Evolutionary conservation across 1,140 invertebrate species (phyloP).

Genomic region (Macrobrachium rosenbergii): DNA sequence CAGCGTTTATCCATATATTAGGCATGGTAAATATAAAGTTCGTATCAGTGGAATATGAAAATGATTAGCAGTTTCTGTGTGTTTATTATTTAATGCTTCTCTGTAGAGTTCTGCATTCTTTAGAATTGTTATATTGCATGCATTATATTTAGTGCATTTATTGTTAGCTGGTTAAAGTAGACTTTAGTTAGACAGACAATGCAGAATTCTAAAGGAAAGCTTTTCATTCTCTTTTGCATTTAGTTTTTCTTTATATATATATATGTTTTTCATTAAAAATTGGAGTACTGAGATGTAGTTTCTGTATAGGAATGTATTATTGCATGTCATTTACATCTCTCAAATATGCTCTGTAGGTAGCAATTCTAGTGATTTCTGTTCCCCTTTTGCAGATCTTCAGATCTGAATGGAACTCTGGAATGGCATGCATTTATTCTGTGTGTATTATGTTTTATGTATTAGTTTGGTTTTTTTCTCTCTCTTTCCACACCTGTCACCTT

Average conservation of each 20-base stretch:
- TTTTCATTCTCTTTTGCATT: background rate
- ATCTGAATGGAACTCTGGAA: slow-evolving; percentile 50
- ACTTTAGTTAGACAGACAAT: too few species aligned
- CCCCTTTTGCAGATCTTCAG: slow-evolving; percentile 27
- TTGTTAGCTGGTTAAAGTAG: too few species aligned
- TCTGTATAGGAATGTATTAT: slow-evolving; percentile 61
- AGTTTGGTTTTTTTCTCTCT: slow-evolving; percentile 64
- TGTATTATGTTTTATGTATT: slow-evolving; percentile 62
- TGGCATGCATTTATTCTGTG: slow-evolving; percentile 60
- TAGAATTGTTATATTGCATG: too few species aligned
- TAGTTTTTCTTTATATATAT: slow-evolving; percentile 10
- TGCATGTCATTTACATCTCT: slow-evolving; percentile 58
- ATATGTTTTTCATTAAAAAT: background rate
- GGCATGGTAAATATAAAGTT: too few species aligned
- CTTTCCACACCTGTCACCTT: slow-evolving; percentile 63
- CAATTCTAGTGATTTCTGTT: slow-evolving; percentile 26
- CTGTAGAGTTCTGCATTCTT: too few species aligned
- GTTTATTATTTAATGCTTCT: too few species aligned
- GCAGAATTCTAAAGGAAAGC: too few species aligned
- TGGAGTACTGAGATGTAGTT: slow-evolving; percentile 27
- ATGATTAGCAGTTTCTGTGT: too few species aligned
- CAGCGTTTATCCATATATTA: too few species aligned
- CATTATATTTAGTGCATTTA: too few species aligned
- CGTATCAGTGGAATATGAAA: too few species aligned
- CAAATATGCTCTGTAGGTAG: slow-evolving; percentile 57